Base-by-base conservation (phyloP, 2,113 vertebrate species). In the Bambusicola thoracicus region DNA sequence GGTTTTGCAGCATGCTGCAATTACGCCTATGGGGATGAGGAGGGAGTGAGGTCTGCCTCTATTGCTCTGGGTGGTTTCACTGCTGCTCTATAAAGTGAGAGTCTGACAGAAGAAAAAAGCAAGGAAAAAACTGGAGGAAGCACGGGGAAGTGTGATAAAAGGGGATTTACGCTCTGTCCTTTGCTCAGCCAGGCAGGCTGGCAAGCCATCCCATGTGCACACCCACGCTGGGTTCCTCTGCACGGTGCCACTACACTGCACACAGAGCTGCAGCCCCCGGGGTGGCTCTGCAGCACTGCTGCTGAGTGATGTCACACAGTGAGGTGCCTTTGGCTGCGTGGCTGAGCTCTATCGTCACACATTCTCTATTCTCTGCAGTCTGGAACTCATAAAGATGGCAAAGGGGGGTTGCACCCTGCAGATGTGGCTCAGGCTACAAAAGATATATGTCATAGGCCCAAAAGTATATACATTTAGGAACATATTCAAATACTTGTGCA, bases 401-500 rank as follows among this genome's bases (percentile, higher is more conserved):
- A 32, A 2, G 4, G 29, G 48, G 6, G 3, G 12, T 2, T 21
- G 36, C 4, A 1, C 13, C 18, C 61, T 44, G 76, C 65, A 21
- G 44, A 49, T 27, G 32, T 17, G 2, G 8, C 4, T 2, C 0
- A 3, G 65, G n/a, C 59, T 43, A 2, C 6, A 8, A 27, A 63
- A 48, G 32, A 15, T 9, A 2, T 10, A 0, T 59, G 72, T 63
- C 53, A 4, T 22, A 8, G 13, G 20, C 3, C 15, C 25, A 13
- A 18, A 25, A 5, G 38, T 34, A 13, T 4, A 0, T 2, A 13
- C 1, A 3, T 5, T 43, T 3, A 16, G 30, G 0, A 8, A 3
- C 3, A 2, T 14, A 1, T 7, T 17, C 32, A 3, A 56, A 4
- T 51, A 13, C 27, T 9, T 15, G 53, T 11, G 51, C 1, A 1